Evolutionary conservation across 2,113 vertebrate genomes (phyloP).

Genomic region (Pampusana beccarii): DNA sequence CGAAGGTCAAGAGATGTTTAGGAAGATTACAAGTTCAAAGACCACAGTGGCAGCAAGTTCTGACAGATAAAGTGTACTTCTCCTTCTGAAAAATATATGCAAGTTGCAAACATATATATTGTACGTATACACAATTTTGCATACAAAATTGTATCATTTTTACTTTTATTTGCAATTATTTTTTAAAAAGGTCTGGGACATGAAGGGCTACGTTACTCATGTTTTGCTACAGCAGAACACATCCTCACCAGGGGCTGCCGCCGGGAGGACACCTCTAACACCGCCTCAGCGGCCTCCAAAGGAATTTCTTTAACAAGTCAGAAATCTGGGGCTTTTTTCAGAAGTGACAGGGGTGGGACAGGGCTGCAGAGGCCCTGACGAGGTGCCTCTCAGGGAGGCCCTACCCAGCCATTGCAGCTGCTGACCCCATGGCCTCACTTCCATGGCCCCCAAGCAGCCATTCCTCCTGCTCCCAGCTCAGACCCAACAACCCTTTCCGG

Average conservation of each 20-base stretch:
- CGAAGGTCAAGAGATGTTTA: constrained; percentile 44
- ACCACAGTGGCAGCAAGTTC: not conserved
- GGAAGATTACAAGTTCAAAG: constrained; percentile 48
- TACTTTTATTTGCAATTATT: not conserved
- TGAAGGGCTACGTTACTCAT: not conserved
- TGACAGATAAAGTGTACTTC: not conserved
- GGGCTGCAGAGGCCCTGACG: accelerated
- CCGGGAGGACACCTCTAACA: accelerated
- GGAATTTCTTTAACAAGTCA: not conserved
- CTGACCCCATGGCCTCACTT: not conserved
- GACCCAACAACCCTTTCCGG: not conserved
- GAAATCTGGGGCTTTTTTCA: not conserved
- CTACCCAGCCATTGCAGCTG: accelerated
- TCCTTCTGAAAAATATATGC: not conserved
- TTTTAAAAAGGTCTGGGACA: not conserved
- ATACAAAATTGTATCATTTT: not conserved
- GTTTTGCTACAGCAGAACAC: not conserved
- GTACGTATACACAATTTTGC: not conserved
- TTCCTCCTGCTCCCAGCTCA: not conserved
- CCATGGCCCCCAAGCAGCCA: not conserved
- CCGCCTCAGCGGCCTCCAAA: not conserved
- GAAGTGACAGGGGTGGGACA: not conserved
- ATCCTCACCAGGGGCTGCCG: not conserved
- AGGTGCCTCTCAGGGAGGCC: not conserved
- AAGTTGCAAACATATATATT: not conserved